Evolutionary conservation across 2,113 vertebrate genomes (phyloP), one percentile per base, ranked within the genome.

Genomic region (Isichthys henryi): DNA sequence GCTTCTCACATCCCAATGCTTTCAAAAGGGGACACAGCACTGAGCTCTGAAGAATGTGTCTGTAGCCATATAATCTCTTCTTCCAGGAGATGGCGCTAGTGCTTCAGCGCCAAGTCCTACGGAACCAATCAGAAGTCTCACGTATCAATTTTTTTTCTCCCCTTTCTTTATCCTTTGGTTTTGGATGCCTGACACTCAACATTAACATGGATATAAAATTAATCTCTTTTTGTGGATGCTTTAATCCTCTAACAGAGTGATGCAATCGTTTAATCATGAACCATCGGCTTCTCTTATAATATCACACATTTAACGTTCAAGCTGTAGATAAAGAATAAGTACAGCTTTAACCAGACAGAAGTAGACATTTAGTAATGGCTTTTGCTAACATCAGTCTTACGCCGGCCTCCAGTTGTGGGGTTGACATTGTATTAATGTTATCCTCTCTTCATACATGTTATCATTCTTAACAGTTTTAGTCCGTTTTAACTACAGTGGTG

Each of bases 211-310:
- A 92, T 89, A 93, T 94, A 95, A 94, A 95, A 95, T 94, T 94
- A 95, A 96, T 96, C 94, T 95, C 95, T 95, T 96, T 95, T 93
- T 94, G 95, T 91, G 94, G 92, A 91, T 66, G 92, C 95, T 92
- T 92, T 95, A 96, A 96, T 96, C 95, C 94, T 92, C 82, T 91
- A 93, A 92, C 94, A 94, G 93, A 93, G 94, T 93, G 94, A 94
- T 94, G 94, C 94, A 95, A 95, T 96, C 93, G 91, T 95, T 95
- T 95, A 96, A 96, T 96, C 95, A 95, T 93, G 93, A 94, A 93
- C 90, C 92, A 93, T 92, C 91, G 89, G 88, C 93, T 86, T 92
- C 87, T 90, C 50, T 89, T 92, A 58, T 88, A 39, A 94, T 92
- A 94, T 95, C 93, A 94, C 93, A 92, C 46, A 89, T 89, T 93